These are phyloP conservation scores for Allobates femoralis DNA, from an alignment of 2,797 vertebrate species.

Conservation along the genomic window DNA sequence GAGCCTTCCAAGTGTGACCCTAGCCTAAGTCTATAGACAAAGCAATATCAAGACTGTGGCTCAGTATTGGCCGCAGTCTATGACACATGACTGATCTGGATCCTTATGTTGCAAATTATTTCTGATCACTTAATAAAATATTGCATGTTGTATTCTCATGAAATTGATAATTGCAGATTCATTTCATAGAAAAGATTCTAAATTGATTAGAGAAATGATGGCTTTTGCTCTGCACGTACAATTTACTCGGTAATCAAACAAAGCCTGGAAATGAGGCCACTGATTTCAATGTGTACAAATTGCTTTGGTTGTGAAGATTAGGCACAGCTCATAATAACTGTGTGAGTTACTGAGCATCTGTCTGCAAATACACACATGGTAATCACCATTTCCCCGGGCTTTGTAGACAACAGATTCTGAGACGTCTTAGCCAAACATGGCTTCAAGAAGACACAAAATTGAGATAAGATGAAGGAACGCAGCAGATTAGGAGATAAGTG, in stretches of 20 bases:
- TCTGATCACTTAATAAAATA: slow-evolving; percentile 6
- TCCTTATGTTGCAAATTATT: neutral
- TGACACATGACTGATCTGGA: neutral
- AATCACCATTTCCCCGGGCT: slow-evolving; percentile 37
- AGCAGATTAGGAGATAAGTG: slow-evolving; percentile 31
- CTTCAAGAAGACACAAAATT: slow-evolving; percentile 21
- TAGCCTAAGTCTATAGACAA: no score
- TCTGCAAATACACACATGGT: slow-evolving; percentile 15
- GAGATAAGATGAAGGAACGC: slow-evolving; percentile 20
- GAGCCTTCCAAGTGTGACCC: no score
- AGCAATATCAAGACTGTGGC: no score
- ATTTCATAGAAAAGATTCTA: slow-evolving; percentile 10
- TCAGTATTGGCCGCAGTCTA: neutral
- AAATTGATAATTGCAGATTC: slow-evolving; percentile 20
- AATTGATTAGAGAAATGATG: slow-evolving; percentile 16
- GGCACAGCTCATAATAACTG: slow-evolving; percentile 35
- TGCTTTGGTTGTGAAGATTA: slow-evolving; percentile 28
- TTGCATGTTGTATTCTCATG: neutral
- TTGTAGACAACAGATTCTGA: slow-evolving; percentile 29
- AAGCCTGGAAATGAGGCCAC: slow-evolving; percentile 18
- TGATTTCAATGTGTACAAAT: slow-evolving; percentile 45
- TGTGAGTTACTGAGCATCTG: slow-evolving; percentile 40
- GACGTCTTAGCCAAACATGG: slow-evolving; percentile 9
- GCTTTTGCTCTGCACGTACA: neutral
- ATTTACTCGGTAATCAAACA: slow-evolving; percentile 31